phyloP scores from a whole-genome alignment of 2,113 vertebrate genomes.

The Takifugu flavidus region DNA sequence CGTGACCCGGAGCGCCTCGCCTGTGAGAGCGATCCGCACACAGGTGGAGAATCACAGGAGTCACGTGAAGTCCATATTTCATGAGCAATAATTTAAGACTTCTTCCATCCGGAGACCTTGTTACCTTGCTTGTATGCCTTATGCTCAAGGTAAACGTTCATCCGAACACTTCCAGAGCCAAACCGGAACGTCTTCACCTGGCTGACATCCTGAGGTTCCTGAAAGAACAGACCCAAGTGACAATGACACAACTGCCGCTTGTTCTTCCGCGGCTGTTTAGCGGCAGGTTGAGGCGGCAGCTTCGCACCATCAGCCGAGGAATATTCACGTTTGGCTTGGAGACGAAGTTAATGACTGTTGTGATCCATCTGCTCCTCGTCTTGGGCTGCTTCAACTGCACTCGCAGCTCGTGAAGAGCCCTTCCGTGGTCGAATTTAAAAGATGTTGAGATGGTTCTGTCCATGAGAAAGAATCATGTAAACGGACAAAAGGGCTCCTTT shows the following conservation, averaged over 20 bases:
- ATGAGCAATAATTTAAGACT: too few relatives aligned
- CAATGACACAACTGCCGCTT: not conserved
- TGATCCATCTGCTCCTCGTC: slow-evolving; percentile 35
- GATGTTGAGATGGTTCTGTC: slow-evolving; percentile 61
- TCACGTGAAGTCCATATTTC: too few relatives aligned
- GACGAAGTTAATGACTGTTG: slow-evolving; percentile 56
- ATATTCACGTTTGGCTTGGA: slow-evolving; percentile 48
- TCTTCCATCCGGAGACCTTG: not conserved
- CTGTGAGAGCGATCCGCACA: slow-evolving; percentile 23
- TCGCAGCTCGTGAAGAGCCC: slow-evolving; percentile 54
- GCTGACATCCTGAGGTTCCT: slow-evolving; percentile 56
- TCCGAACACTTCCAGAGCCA: slow-evolving; percentile 59
- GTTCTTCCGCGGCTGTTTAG: too few relatives aligned
- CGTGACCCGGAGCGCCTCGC: slow-evolving; percentile 31
- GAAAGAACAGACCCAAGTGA: not conserved
- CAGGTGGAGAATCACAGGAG: too few relatives aligned
- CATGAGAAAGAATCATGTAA: not conserved
- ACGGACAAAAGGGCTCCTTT: accelerated
- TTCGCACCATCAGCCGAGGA: slow-evolving; percentile 58
- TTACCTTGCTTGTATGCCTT: slow-evolving; percentile 68
- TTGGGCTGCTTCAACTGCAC: slow-evolving; percentile 59
- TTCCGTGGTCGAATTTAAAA: slow-evolving; percentile 37
- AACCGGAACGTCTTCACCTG: slow-evolving; percentile 59
- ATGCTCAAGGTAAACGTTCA: slow-evolving; percentile 51
- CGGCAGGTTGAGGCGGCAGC: accelerated